Evolutionary conservation across 2,888 invertebrate species (phyloP).

Genomic region (Andrena minutula): DNA sequence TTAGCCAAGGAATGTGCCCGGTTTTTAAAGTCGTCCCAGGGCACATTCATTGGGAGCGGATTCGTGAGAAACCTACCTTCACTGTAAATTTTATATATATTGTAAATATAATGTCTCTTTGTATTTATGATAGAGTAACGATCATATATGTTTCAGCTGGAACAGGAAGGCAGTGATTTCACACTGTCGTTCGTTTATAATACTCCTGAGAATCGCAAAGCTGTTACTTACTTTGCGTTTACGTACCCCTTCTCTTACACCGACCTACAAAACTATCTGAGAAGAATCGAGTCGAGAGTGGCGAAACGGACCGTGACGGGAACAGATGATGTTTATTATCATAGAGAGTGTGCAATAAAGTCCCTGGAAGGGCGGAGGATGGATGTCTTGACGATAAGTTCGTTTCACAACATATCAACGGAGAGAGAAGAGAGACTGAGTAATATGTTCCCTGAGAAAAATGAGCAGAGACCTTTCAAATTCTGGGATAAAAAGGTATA

Average conservation of each 20-base stretch:
- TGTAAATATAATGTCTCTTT: neutral
- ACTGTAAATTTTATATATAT: constrained; percentile 86
- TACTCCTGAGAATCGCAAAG: constrained; percentile 89
- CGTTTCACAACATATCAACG: constrained; percentile 90
- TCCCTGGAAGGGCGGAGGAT: constrained; percentile 92
- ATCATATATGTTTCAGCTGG: constrained; percentile 86
- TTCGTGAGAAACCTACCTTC: constrained; percentile 92
- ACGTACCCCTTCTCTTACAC: constrained; percentile 95
- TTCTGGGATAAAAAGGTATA: constrained; percentile 92
- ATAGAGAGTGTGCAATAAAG: constrained; percentile 92
- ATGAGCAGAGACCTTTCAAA: constrained; percentile 89
- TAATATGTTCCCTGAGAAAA: constrained; percentile 90
- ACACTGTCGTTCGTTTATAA: constrained; percentile 91
- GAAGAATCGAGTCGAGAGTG: constrained; percentile 89
- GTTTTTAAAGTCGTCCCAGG: constrained; percentile 92
- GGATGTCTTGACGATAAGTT: constrained; percentile 93
- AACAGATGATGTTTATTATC: constrained; percentile 93
- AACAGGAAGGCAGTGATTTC: constrained; percentile 89
- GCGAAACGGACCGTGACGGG: constrained; percentile 76
- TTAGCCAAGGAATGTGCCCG: constrained; percentile 95
- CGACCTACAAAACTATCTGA: constrained; percentile 91
- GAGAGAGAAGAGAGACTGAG: constrained; percentile 90
- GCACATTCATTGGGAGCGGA: constrained; percentile 93
- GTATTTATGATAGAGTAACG: neutral
- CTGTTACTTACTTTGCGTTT: constrained; percentile 94